Conservation (phyloP, 2,113 vertebrate species). For the Anseranas semipalmata region DNA sequence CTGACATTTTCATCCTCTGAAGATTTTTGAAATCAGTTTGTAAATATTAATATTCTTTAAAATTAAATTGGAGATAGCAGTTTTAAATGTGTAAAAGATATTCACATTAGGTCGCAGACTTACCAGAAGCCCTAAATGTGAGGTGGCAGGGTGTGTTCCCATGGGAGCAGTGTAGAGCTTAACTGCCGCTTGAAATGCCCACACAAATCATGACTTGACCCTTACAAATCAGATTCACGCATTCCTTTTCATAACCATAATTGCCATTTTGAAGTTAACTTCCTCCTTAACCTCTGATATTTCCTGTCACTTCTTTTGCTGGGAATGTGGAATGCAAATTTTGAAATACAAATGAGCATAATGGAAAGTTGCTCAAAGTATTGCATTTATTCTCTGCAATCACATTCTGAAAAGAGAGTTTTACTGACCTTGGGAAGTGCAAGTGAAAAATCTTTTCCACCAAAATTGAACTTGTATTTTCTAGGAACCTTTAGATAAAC, state of each 20-base stretch:
- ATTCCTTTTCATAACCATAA: conserved; percentile 10
- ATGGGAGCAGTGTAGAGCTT: neutral
- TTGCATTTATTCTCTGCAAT: neutral
- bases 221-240: neutral
- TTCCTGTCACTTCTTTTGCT: neutral
- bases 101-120: neutral
- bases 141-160: neutral
- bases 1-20: neutral
- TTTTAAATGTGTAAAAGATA: neutral
- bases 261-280: neutral
- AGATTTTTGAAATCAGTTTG: neutral
- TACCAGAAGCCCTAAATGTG: neutral
- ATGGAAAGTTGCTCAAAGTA: neutral
- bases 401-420: neutral
- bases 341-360: neutral
- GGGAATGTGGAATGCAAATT: conserved; percentile 6
- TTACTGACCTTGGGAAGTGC: conserved; percentile 6
- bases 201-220: neutral
- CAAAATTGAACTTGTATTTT: conserved; percentile 25
- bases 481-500: conserved; percentile 8
- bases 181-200: neutral
- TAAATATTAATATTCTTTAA: conserved; percentile 16
- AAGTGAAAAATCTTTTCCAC: neutral
- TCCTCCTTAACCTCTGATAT: neutral
- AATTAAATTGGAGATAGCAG: neutral